Conservation (phyloP, 1,140 invertebrate species). For the Bombus fervidus region DNA sequence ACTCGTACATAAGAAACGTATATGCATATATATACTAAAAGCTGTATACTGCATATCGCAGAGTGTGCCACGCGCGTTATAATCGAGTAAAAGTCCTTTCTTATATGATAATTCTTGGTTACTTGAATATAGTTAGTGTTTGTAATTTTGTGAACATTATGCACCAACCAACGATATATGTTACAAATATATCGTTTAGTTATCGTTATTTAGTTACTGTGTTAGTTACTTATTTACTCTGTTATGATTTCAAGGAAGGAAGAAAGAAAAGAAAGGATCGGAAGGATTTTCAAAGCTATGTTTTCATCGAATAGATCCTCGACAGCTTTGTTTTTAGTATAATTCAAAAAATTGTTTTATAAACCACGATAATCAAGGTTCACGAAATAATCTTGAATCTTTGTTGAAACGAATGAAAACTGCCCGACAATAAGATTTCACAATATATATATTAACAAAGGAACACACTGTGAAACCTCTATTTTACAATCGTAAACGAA, state of each 20-base stretch:
- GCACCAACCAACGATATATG: neutral
- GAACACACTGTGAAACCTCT: neutral
- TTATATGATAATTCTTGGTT: neutral
- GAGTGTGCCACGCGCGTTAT: slow-evolving; percentile 61
- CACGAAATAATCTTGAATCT: neutral
- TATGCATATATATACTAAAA: neutral
- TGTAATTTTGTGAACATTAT: neutral
- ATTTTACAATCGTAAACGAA: neutral
- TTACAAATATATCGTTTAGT: neutral
- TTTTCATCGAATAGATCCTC: neutral
- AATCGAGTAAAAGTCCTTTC: neutral
- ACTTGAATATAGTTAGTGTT: neutral
- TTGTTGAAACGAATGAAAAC: neutral
- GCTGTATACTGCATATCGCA: neutral
- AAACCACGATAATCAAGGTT: neutral
- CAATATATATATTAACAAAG: neutral
- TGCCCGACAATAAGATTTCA: neutral
- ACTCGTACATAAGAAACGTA: neutral
- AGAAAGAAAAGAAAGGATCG: neutral
- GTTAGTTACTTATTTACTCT: neutral
- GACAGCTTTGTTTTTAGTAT: neutral
- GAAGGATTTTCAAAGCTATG: neutral
- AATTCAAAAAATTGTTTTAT: neutral
- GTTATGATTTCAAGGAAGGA: neutral
- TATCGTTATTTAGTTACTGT: neutral